Evolutionary conservation across 1,140 invertebrate genomes (phyloP).

Genomic region (Oedothorax gibbosus): DNA sequence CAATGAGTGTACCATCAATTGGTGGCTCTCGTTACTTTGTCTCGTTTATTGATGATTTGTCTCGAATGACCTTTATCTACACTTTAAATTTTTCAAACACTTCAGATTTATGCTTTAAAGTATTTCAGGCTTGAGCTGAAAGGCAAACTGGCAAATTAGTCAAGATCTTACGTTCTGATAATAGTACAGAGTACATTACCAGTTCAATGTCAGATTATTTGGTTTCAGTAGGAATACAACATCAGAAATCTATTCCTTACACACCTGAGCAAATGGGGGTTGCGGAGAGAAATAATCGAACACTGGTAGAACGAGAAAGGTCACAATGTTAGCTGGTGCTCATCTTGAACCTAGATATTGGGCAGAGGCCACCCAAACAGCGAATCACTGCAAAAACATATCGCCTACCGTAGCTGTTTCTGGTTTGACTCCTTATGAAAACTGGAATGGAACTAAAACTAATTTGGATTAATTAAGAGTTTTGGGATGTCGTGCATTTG

Average conservation of each 20-base stretch:
- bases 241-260: no score
- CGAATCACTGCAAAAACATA: conserved; percentile 11
- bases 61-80: conserved; percentile 67
- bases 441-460: no score
- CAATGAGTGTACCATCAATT: conserved; percentile 64
- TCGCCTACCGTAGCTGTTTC: neutral
- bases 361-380: no score
- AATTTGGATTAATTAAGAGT: no score
- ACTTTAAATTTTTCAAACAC: conserved; percentile 65
- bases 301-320: conserved; percentile 59
- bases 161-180: no score
- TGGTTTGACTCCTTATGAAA: conserved; percentile 3
- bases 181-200: no score
- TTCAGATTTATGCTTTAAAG: conserved; percentile 18
- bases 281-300: conserved; percentile 21
- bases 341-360: no score
- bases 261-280: conserved; percentile 9
- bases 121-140: conserved; percentile 22
- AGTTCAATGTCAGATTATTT: no score
- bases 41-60: conserved; percentile 67
- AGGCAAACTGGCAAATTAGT: no score
- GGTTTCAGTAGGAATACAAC: no score
- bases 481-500: no score
- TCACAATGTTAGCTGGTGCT: no score
- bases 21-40: conserved; percentile 67